A percentile compares a stretch with the other conserved stretches of the same genome.
Evolutionary conservation across 1,140 invertebrate species (phyloP).

Genomic region (Eumeta japonica): DNA sequence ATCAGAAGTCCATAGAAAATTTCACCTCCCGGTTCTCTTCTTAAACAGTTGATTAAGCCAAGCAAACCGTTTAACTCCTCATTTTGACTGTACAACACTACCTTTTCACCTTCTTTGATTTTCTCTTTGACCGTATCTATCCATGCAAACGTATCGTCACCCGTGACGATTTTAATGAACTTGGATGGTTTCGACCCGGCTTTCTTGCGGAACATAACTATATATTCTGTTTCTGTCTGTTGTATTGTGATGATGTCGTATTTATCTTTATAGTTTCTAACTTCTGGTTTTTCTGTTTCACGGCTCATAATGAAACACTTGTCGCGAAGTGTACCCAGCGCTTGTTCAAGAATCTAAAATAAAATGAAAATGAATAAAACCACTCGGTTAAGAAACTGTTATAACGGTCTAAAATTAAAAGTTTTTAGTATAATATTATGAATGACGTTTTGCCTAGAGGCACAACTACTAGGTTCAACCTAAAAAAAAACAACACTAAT

Average conservation of each 20-base stretch:
- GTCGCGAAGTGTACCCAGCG: slow-evolving; percentile 35
- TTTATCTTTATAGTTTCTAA: slow-evolving; percentile 28
- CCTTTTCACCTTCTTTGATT: slow-evolving; percentile 55
- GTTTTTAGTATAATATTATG: background rate
- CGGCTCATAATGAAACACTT: slow-evolving; percentile 56
- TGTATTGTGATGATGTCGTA: slow-evolving; percentile 46
- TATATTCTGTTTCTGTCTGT: slow-evolving; percentile 42
- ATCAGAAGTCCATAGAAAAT: slow-evolving; percentile 64
- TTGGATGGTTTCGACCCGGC: slow-evolving; percentile 43
- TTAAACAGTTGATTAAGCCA: slow-evolving; percentile 77
- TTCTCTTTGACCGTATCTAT: slow-evolving; percentile 55
- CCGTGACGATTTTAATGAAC: slow-evolving; percentile 33
- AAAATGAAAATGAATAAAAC: slow-evolving; percentile 9
- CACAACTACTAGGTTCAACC: no score
- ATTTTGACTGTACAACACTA: slow-evolving; percentile 63
- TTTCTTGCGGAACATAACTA: slow-evolving; percentile 44
- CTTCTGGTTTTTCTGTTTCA: slow-evolving; percentile 38
- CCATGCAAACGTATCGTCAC: slow-evolving; percentile 39
- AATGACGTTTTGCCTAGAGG: background rate
- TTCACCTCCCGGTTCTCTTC: slow-evolving; percentile 68
- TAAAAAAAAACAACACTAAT: no score
- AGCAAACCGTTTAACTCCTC: slow-evolving; percentile 74
- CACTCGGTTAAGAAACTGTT: background rate
- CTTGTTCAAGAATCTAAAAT: slow-evolving; percentile 40
- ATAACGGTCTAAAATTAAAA: background rate